A percentile compares a stretch with the other conserved stretches of the same genome.
Conservation (phyloP, 2,797 vertebrate species). For the Prunella strophiata region DNA sequence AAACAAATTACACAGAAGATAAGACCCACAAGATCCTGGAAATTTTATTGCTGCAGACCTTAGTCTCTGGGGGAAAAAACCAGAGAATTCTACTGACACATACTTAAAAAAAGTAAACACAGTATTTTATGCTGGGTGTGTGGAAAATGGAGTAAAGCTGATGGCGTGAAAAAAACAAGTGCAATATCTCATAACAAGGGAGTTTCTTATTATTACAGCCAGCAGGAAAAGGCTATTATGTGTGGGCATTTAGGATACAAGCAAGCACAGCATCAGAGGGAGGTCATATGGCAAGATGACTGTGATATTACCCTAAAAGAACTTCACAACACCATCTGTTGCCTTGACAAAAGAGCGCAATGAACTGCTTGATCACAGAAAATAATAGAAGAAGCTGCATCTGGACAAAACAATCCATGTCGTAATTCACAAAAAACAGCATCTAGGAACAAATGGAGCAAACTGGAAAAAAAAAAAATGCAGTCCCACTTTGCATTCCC, state of each 20-base stretch:
- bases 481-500: background rate
- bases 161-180: background rate
- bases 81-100: background rate
- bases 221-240: background rate
- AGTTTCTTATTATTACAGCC: background rate
- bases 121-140: background rate
- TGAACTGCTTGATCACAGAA: background rate
- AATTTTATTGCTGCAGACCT: background rate
- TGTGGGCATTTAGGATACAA: background rate
- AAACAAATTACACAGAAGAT: slow-evolving; percentile 3
- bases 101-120: background rate
- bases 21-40: background rate
- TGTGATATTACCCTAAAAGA: background rate
- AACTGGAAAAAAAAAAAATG: background rate
- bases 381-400: background rate
- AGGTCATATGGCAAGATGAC: background rate
- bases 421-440: background rate
- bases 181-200: background rate
- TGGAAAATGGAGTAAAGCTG: background rate
- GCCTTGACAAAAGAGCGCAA: background rate
- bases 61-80: accelerated
- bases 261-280: background rate
- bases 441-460: background rate
- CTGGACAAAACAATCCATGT: background rate
- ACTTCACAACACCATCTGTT: background rate